phyloP scores from a whole-genome alignment of 1,140 invertebrate genomes.

The Dinoponera quadriceps region DNA sequence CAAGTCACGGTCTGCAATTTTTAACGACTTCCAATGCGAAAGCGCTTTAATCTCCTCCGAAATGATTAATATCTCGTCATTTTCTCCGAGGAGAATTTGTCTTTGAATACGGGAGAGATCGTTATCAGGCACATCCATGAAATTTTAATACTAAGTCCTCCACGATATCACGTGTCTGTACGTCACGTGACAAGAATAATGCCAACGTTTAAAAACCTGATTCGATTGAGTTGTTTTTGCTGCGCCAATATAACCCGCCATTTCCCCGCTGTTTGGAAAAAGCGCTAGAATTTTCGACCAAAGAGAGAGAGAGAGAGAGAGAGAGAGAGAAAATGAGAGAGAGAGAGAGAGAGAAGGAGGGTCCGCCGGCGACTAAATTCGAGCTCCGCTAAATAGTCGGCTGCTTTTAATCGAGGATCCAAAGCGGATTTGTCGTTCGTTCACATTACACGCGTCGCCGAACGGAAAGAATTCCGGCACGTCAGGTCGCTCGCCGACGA shows the following conservation, averaged over 20 bases:
- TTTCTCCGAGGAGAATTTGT: neutral
- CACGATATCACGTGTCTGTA: neutral
- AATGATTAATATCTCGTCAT: neutral
- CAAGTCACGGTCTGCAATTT: too few relatives aligned
- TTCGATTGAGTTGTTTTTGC: neutral
- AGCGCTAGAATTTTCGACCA: neutral
- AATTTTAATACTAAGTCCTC: neutral
- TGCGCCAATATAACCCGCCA: neutral
- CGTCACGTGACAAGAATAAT: neutral
- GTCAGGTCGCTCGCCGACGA: constrained; percentile 20
- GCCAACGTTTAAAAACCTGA: neutral
- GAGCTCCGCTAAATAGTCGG: constrained; percentile 11
- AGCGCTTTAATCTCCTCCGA: too few relatives aligned
- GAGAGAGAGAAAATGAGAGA: neutral
- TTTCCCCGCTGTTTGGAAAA: neutral
- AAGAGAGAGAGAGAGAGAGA: neutral
- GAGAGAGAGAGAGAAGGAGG: neutral
- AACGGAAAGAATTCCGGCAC: constrained; percentile 47
- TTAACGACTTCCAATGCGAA: too few relatives aligned
- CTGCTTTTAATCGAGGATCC: constrained; percentile 34
- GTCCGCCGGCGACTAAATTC: neutral
- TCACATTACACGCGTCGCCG: constrained; percentile 30
- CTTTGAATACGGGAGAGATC: neutral
- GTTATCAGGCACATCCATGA: too few relatives aligned
- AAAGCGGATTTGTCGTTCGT: neutral